phyloP scores from a whole-genome alignment of 1,140 invertebrate genomes.

The Cydia splendana region DNA sequence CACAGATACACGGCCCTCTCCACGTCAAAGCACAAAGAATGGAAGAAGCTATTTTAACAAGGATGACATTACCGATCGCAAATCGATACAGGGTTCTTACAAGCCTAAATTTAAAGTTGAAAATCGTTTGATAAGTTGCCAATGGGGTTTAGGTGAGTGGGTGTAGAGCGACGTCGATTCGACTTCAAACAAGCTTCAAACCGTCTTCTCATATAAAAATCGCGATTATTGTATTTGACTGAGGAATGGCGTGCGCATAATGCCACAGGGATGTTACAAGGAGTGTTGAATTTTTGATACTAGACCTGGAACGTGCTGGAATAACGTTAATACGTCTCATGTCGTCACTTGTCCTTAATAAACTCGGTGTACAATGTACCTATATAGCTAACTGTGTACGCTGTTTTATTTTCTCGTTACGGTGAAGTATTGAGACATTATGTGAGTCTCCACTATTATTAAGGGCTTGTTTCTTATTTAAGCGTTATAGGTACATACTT shows the following conservation, averaged over 20 bases:
- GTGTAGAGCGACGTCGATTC: slow-evolving; percentile 1
- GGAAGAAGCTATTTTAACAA: slow-evolving; percentile 55
- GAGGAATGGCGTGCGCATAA: slow-evolving; percentile 1
- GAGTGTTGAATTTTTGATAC: slow-evolving; percentile 23
- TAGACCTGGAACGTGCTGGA: background rate
- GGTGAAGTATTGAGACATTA: slow-evolving; percentile 6
- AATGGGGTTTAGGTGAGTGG: background rate
- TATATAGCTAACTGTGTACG: background rate
- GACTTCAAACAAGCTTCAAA: slow-evolving; percentile 29
- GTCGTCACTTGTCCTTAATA: slow-evolving; percentile 25
- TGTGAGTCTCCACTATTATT: background rate
- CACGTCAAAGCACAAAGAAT: slow-evolving; percentile 42
- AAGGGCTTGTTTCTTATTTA: too few species aligned
- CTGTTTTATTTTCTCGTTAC: slow-evolving; percentile 3
- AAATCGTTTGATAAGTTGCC: background rate
- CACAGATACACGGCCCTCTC: slow-evolving; percentile 44
- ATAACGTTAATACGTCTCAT: background rate
- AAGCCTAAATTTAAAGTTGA: background rate
- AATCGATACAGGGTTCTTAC: background rate
- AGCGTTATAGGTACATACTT: too few species aligned
- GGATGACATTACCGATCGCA: slow-evolving; percentile 39
- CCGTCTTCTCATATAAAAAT: slow-evolving; percentile 30
- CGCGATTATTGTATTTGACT: slow-evolving; percentile 31
- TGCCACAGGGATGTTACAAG: background rate
- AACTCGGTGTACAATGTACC: background rate